Base-by-base conservation (phyloP, 35 echinoderm and acorn worm species). In the Holothuria glaberrima region DNA sequence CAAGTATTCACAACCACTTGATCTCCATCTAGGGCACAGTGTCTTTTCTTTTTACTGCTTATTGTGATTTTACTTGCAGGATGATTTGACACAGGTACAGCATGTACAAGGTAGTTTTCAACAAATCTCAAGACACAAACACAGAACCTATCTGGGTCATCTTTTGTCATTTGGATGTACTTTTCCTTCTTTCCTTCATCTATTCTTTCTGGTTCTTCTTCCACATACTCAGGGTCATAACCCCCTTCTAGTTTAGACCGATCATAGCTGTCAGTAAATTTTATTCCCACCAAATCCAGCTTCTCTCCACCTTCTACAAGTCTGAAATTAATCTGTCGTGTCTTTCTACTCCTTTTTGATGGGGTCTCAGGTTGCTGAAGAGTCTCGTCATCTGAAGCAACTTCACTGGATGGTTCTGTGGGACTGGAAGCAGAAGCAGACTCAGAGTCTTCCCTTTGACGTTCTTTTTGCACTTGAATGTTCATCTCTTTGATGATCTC, bases 21-120 rank as follows among this genome's bases (percentile, higher is more conserved):
- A 24, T 75, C 71, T 75, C 71, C 71, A 41, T 75, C 71, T 48
- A 75, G 71, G n/a, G 71, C 30, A 9, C 71, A 30, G 9, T 75
- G 20, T 30, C 46, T 21, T 44, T 75, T 41, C 14, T 20, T 44
- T 44, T 75, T 41, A 19, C 35, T 44, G 24, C 35, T 18, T 24
- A 44, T 41, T 21, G 6, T 17, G 46, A 44, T 41, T 75, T 41
- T 34, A 41, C 33, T 41, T 44, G 33, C 46, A 14, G 20, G 71
- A 12, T 44, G 34, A 41, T 75, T 75, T 17, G 71, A 20, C 6
- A 17, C 33, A 41, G 18, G 35, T 9, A 45, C 5, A 16, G 35
- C 46, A 46, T 22, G 33, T 38, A 75, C 71, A 19, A 75, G 71
- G 30, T 41, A 75, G 18, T 44, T 75, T 20, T 41, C 71, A 9